Evolutionary conservation across 2,797 vertebrate species (phyloP).

Genomic region (Muscicapa comitata): DNA sequence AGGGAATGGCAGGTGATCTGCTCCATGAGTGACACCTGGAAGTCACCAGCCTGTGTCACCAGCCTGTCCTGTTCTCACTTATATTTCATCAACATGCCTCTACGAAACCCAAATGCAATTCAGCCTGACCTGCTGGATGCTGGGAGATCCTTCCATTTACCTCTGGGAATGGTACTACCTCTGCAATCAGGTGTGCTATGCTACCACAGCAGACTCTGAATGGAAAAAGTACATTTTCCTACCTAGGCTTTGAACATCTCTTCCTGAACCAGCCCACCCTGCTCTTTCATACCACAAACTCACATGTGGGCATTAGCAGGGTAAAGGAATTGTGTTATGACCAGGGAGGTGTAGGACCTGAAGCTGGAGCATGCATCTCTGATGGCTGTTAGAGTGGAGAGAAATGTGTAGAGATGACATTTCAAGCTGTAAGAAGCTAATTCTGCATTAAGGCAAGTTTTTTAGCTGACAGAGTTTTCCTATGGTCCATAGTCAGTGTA

Average conservation of each 20-base stretch:
- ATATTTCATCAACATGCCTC: background rate
- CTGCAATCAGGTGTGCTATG: rapidly evolving
- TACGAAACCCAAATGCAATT: background rate
- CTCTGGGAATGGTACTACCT: rapidly evolving
- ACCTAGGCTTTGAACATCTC: background rate
- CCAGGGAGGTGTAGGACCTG: background rate
- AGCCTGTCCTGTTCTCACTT: background rate
- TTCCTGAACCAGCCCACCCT: background rate
- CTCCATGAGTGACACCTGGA: background rate
- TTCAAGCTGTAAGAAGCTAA: background rate
- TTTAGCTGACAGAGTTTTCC: background rate
- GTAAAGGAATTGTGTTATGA: background rate
- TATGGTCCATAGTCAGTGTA: background rate
- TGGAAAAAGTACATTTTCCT: background rate
- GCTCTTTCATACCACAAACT: background rate
- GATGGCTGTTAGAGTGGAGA: background rate
- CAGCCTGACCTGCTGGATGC: background rate
- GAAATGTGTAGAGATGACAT: background rate
- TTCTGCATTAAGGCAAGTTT: background rate
- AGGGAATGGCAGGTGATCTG: background rate
- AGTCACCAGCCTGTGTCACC: background rate
- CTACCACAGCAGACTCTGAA: background rate
- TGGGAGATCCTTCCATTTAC: background rate
- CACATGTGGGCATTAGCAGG: background rate
- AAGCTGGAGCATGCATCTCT: background rate